Evolutionary conservation across 2,888 invertebrate species (phyloP).

Genomic region (Mesorhabditis belari): DNA sequence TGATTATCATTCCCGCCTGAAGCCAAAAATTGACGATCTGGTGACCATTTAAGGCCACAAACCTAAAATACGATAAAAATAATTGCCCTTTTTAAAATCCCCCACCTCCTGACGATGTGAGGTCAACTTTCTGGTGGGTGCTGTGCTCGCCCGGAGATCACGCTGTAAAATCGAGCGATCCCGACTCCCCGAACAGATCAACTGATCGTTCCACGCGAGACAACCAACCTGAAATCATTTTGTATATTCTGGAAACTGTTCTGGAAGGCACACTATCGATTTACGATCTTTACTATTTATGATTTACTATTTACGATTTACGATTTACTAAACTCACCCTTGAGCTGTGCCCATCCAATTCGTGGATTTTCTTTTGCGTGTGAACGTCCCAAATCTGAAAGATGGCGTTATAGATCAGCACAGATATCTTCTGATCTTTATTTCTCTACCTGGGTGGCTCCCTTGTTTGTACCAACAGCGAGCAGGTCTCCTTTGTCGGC

Average conservation of each 20-base stretch:
- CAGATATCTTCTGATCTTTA: no score
- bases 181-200: slow-evolving; percentile 73
- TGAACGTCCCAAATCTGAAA: slow-evolving; percentile 92
- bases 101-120: slow-evolving; percentile 89
- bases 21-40: slow-evolving; percentile 90
- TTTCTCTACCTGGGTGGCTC: slow-evolving; percentile 24
- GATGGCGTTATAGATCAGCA: slow-evolving; percentile 8
- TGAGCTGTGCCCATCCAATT: slow-evolving; percentile 38
- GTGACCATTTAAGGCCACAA: slow-evolving; percentile 96
- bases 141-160: slow-evolving; percentile 72
- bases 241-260: no score
- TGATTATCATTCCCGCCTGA: slow-evolving; percentile 98
- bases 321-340: no score
- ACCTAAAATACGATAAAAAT: slow-evolving; percentile 55
- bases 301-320: no score
- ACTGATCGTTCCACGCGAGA: slow-evolving; percentile 53
- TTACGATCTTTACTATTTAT: no score
- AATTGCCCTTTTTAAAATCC: neutral
- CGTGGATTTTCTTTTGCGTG: slow-evolving; percentile 75
- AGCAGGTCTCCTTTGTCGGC: slow-evolving; percentile 91
- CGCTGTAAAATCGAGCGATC: slow-evolving; percentile 81
- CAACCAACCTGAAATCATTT: no score
- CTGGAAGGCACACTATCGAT: no score
- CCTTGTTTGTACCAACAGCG: slow-evolving; percentile 77
- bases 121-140: slow-evolving; percentile 71